Evolutionary conservation across 2,113 vertebrate species (phyloP), one percentile per base, ranked within the genome.

Genomic region (Chelonoidis abingdonii): DNA sequence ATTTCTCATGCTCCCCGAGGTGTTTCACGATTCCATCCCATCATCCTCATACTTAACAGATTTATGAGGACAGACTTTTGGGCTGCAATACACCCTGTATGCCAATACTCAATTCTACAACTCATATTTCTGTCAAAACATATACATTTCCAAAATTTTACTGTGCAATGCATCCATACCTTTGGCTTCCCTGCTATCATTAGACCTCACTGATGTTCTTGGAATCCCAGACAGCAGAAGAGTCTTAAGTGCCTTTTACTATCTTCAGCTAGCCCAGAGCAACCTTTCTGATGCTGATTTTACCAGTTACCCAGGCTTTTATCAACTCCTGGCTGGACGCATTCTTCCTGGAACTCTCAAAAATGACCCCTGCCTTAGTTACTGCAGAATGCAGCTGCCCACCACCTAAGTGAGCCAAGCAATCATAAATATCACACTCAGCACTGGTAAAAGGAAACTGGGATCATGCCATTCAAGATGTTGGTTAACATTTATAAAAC

Each of bases 21-120:
- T 12, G 31, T 8, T 21, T 81, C 80, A 31, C 25, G 11, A 13
- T 47, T 65, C 44, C 21, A 9, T 47, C 21, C 47, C 8, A 8
- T 22, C 83, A 50, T 12, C 82, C 24, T 35, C n/a, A 2, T 24
- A 22, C n/a, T 44, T 78, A 10, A 10, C 6, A 78, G 29, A 11
- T 56, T 53, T 52, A 29, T 35, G 5, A 4, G 24, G 21, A 25
- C 21, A 47, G 82, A 35, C 29, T 19, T 19, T 24, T 24, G 53
- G 22, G 56, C 79, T 83, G 80, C 35, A 88, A 21, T 0, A 35
- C 24, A 14, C 52, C 35, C 80, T 78, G 29, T 29, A 56, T 47
- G n/a, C 44, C n/a, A 44, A 27, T 2, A n/a, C 0, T 0, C 38
- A 57, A 5, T 19, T 56, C 8, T 1, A 78, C 4, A 0, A 3